A percentile compares a stretch with the other conserved stretches of the same genome.
Evolutionary conservation across 2,797 vertebrate genomes (phyloP).

Genomic region (Rhynchonycteris naso): DNA sequence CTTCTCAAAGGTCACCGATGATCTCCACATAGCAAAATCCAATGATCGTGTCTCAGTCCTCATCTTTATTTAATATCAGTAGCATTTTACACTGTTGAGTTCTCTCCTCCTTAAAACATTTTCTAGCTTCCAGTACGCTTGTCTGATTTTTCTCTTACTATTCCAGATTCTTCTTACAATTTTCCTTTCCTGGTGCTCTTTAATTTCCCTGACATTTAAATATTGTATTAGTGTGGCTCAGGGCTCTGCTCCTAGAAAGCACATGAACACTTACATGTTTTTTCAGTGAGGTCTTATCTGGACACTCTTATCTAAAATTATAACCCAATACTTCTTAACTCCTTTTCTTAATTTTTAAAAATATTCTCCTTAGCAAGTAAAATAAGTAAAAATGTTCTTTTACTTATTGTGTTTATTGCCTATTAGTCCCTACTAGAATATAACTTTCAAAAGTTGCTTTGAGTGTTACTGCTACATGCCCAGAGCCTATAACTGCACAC

Average conservation of each 20-base stretch:
- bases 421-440: neutral
- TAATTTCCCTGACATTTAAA: constrained; percentile 6
- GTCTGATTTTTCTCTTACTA: neutral
- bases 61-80: neutral
- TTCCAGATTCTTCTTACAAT: neutral
- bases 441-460: constrained; percentile 16
- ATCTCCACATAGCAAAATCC: neutral
- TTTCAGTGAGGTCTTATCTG: constrained; percentile 2
- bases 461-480: neutral
- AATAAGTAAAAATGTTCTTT: constrained; percentile 24
- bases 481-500: neutral
- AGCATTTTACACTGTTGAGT: neutral
- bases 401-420: neutral
- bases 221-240: neutral
- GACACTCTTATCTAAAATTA: constrained; percentile 23
- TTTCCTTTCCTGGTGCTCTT: neutral
- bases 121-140: neutral
- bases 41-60: neutral
- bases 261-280: neutral
- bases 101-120: neutral
- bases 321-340: neutral
- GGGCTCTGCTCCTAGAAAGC: neutral
- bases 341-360: constrained; percentile 27
- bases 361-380: neutral
- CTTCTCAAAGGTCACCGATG: neutral